A percentile compares a stretch with the other conserved stretches of the same genome.
Conservation (phyloP, 2,113 vertebrate species). For the Brachypodius melanocephalos region DNA sequence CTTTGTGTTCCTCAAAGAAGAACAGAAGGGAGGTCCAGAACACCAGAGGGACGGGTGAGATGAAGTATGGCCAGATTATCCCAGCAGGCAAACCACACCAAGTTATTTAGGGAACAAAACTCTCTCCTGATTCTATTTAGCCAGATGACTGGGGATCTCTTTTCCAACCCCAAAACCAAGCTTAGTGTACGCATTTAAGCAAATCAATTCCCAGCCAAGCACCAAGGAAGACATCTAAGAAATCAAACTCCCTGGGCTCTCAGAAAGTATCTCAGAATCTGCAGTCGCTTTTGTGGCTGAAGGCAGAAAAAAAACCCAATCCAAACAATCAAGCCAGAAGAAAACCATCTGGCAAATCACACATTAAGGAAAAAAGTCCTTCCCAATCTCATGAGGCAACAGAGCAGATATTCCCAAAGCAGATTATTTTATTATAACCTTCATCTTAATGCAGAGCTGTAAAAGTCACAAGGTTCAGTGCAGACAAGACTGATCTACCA, state of each 20-base stretch:
- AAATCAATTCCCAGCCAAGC: not conserved
- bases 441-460: not conserved
- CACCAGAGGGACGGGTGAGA: rapidly evolving
- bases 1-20: not conserved
- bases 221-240: not conserved
- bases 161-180: not conserved
- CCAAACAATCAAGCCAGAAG: not conserved
- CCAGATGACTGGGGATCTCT: not conserved
- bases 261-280: not conserved
- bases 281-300: not conserved
- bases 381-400: not conserved
- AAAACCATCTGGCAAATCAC: not conserved
- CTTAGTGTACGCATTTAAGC: not conserved
- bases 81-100: not conserved
- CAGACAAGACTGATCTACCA: not conserved
- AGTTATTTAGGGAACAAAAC: not conserved
- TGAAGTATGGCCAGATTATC: not conserved
- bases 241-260: not conserved
- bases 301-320: not conserved
- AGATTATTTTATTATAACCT: not conserved
- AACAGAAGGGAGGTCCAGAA: not conserved
- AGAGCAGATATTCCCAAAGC: not conserved
- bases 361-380: not conserved
- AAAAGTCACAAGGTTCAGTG: not conserved
- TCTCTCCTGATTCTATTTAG: not conserved